Percentiles rank a stretch among this genome's conserved stretches.
These are phyloP conservation scores for Aldrovandia affinis DNA, from an alignment of 2,797 vertebrate genomes.

Conservation along the genomic window DNA sequence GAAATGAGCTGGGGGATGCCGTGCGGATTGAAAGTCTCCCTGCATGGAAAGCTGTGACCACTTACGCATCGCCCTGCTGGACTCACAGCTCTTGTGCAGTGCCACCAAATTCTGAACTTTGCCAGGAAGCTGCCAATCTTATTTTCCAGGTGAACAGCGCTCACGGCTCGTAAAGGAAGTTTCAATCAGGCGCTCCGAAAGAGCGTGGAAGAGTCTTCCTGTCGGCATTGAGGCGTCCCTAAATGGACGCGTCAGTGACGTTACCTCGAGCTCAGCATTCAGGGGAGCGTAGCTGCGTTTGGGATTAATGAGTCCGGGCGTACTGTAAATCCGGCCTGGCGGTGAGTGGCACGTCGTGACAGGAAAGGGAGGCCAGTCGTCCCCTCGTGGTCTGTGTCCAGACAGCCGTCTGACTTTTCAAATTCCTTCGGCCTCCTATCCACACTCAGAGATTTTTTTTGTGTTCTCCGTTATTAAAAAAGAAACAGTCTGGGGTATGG, in stretches of 20 bases:
- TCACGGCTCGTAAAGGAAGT: slow-evolving; percentile 72
- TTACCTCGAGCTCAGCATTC: slow-evolving; percentile 33
- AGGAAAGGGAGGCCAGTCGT: background rate
- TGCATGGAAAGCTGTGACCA: background rate
- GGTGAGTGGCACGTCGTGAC: slow-evolving; percentile 9
- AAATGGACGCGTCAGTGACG: background rate
- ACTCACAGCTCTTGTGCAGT: background rate
- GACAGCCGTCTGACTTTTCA: slow-evolving; percentile 42
- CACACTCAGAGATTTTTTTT: slow-evolving; percentile 47
- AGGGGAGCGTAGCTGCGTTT: slow-evolving; percentile 56
- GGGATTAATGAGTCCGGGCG: slow-evolving; percentile 57
- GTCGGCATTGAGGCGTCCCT: background rate
- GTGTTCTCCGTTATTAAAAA: slow-evolving; percentile 60
- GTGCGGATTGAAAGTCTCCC: background rate
- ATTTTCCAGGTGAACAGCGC: slow-evolving; percentile 65
- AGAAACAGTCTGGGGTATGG: slow-evolving; percentile 55
- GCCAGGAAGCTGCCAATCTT: slow-evolving; percentile 26
- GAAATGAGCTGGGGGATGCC: background rate
- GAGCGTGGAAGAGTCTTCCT: background rate
- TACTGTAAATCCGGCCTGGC: slow-evolving; percentile 46
- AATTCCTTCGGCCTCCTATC: slow-evolving; percentile 16
- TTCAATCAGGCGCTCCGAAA: background rate
- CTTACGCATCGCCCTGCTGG: too few species aligned
- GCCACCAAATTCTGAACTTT: background rate
- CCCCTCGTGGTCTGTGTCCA: background rate